Conservation (phyloP, 2,113 vertebrate genomes). For the Oncorhynchus gorbuscha region DNA sequence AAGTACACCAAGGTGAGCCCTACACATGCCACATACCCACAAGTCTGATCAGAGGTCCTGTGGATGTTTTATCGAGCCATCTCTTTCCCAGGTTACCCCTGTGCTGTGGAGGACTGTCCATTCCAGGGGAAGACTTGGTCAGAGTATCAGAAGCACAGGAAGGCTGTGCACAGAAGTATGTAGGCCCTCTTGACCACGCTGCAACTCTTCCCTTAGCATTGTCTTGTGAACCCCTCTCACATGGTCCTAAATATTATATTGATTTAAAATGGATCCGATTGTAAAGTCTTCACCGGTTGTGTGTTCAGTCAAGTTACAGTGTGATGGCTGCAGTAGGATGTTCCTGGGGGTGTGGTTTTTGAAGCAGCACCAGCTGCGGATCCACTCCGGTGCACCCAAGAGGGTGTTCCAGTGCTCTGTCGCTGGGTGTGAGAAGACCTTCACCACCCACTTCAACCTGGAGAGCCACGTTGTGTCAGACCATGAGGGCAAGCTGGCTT, state of each 20-base stretch:
- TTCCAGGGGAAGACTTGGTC: slow-evolving; percentile 6
- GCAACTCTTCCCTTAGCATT: background rate
- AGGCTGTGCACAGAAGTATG: background rate
- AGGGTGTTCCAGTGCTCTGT: background rate
- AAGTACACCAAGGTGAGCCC: too few relatives aligned
- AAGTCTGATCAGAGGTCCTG: too few relatives aligned
- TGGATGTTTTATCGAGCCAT: too few relatives aligned
- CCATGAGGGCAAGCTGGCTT: background rate
- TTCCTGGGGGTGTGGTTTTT: background rate
- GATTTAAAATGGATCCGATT: background rate
- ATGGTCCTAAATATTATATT: background rate
- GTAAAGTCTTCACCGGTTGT: background rate
- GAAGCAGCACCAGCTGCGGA: background rate
- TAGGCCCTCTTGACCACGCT: background rate
- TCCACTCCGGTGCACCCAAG: background rate
- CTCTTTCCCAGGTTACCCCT: background rate
- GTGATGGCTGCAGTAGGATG: background rate
- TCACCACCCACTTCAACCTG: slow-evolving; percentile 1
- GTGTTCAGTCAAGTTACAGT: background rate
- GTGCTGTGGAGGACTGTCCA: background rate
- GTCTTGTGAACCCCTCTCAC: background rate
- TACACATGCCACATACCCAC: too few relatives aligned
- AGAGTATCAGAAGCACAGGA: slow-evolving; percentile 3
- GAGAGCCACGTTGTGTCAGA: background rate
- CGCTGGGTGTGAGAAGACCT: background rate